Base-by-base conservation (phyloP, 2,113 vertebrate genomes). In the Garra rufa region DNA sequence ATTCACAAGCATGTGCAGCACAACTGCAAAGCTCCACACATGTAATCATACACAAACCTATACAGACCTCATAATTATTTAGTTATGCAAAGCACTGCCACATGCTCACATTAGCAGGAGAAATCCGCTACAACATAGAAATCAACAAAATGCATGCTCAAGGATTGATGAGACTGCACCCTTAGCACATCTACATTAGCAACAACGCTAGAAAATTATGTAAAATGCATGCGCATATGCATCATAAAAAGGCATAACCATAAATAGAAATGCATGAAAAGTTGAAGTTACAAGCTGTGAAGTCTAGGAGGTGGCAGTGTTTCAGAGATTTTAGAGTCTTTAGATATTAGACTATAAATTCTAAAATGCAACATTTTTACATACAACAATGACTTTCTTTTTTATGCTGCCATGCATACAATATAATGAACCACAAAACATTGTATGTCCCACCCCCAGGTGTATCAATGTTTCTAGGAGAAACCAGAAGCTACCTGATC, bases 41-140 rank as follows among this genome's bases (percentile, higher is more conserved):
- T 69, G 30, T 43, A 52, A 48, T 46, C 71, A 48, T 46, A 26
- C n/a, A 19, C 71, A 55, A 26, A 71, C 24, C 34, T 43, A 61
- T 73, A 38, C 63, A 76, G 15, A 61, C 38, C 52, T 74, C 9
- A 50, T 13, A 21, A 44, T 78, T 24, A 61, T 61, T 78, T 41
- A 69, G 17, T 28, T 21, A 44, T 26, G 24, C 19, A 55, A 55
- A 5, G 19, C 24, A 48, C 6, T 46, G n/a, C 30, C 46, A 76
- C 28, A 26, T 43, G 80, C 24, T 71, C 10, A 57, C 14, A 28
- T 46, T 43, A 14, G 21, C 15, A 26, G 38, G 10, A n/a, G 17
- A 55, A 76, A 55, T 76, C 4, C 55, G 17, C 9, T 8, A 34
- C 17, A 13, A 55, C 6, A 6, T 7, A 43, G 4, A 38, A 38